phyloP scores from a whole-genome alignment of 2,113 vertebrate species.

The Burhinus oedicnemus region DNA sequence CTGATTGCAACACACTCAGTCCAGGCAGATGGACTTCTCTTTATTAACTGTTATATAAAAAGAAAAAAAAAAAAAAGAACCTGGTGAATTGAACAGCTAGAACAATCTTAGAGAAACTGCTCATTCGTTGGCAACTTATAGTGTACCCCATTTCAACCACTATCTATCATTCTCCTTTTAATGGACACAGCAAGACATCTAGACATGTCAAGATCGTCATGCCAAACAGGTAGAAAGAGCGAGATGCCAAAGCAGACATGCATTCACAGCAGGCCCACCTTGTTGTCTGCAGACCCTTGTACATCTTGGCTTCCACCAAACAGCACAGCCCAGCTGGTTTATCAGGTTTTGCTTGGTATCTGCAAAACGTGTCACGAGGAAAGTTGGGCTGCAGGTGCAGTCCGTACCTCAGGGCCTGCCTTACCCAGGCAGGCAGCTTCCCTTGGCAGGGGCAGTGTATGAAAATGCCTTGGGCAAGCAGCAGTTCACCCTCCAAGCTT shows the following conservation, averaged over 20 bases:
- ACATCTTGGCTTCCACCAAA: background rate
- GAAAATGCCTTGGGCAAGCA: background rate
- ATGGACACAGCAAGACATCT: background rate
- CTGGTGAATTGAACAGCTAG: background rate
- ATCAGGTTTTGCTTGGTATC: background rate
- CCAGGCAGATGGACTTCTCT: background rate
- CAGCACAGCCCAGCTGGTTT: background rate
- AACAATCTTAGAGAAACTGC: background rate
- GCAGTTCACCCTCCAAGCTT: background rate
- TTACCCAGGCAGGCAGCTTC: background rate
- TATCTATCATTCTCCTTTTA: background rate
- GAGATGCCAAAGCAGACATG: background rate
- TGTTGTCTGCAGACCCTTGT: background rate
- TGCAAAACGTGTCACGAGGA: background rate
- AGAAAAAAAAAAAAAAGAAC: background rate
- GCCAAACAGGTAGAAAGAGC: background rate
- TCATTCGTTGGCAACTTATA: background rate
- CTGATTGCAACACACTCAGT: slow-evolving; percentile 11
- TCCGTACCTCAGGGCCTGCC: background rate
- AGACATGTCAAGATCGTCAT: background rate
- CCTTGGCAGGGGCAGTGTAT: background rate
- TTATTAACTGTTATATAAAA: background rate
- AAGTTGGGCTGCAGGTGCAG: background rate
- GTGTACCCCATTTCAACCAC: background rate
- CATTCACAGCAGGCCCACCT: background rate